Conservation (phyloP, 2,113 vertebrate genomes). For the Melospiza melodia region DNA sequence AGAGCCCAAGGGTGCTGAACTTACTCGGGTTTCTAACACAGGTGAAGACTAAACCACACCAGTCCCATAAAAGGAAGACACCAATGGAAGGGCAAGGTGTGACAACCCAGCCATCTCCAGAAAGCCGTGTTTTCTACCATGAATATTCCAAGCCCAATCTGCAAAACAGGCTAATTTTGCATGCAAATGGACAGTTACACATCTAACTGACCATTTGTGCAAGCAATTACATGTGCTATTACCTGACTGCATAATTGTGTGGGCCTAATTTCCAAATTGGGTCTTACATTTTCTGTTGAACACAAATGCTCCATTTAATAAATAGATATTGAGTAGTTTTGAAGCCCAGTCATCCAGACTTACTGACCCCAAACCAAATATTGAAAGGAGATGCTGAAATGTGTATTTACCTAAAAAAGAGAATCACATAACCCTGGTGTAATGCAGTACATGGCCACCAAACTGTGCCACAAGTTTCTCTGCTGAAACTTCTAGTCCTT, state of each 20-base stretch:
- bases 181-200: slow-evolving; percentile 34
- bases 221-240: slow-evolving; percentile 22
- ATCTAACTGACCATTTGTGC: slow-evolving; percentile 46
- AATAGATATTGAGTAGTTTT: not conserved
- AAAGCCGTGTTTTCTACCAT: not conserved
- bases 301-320: not conserved
- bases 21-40: not conserved
- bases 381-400: not conserved
- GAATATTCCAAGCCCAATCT: not conserved
- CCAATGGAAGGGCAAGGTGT: not conserved
- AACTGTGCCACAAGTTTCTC: not conserved
- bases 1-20: fast-evolving
- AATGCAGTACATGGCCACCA: not conserved
- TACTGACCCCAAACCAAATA: not conserved
- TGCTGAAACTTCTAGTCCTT: not conserved
- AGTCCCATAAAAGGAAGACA: not conserved
- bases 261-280: slow-evolving; percentile 34
- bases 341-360: not conserved
- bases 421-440: fast-evolving
- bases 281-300: not conserved
- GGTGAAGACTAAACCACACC: not conserved
- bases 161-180: slow-evolving; percentile 4
- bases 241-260: slow-evolving; percentile 8
- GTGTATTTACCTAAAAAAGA: not conserved
- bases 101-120: not conserved